Percentiles rank a stretch among this genome's conserved stretches.
Evolutionary conservation across 1,140 invertebrate species (phyloP).

Genomic region (Drosophila rufa): DNA sequence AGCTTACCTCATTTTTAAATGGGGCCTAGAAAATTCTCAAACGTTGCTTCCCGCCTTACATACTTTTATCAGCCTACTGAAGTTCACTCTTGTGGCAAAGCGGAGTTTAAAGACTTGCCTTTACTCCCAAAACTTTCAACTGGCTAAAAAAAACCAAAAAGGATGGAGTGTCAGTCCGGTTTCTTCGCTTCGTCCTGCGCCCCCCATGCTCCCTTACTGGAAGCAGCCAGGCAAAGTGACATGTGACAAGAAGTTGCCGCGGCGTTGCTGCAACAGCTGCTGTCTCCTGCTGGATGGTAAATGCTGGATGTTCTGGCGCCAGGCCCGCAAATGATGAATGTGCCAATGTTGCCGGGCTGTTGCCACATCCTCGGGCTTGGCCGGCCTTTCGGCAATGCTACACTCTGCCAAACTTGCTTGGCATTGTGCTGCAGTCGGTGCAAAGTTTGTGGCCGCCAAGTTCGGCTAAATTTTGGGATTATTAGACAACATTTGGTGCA

Average conservation of each 20-base stretch:
- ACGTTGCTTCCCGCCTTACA: no score
- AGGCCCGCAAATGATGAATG: constrained; percentile 76
- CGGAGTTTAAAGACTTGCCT: constrained; percentile 7
- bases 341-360: constrained; percentile 74
- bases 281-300: constrained; percentile 39
- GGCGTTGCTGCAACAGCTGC: constrained; percentile 64
- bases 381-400: constrained; percentile 45
- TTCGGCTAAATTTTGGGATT: constrained; percentile 55
- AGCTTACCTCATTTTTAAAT: not conserved
- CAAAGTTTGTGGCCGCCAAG: constrained; percentile 69
- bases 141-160: constrained; percentile 9
- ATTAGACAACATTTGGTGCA: constrained; percentile 77
- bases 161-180: constrained; percentile 20
- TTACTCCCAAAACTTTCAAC: constrained; percentile 16
- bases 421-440: constrained; percentile 27
- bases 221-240: constrained; percentile 66
- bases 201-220: not conserved
- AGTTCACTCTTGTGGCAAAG: not conserved
- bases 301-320: constrained; percentile 20
- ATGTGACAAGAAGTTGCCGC: constrained; percentile 82
- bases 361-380: constrained; percentile 45
- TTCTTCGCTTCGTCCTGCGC: constrained; percentile 12
- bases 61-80: not conserved
- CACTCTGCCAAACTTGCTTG: constrained; percentile 68
- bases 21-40: no score